Conservation (phyloP, 2,113 vertebrate genomes). For the Larimichthys polyactis region DNA sequence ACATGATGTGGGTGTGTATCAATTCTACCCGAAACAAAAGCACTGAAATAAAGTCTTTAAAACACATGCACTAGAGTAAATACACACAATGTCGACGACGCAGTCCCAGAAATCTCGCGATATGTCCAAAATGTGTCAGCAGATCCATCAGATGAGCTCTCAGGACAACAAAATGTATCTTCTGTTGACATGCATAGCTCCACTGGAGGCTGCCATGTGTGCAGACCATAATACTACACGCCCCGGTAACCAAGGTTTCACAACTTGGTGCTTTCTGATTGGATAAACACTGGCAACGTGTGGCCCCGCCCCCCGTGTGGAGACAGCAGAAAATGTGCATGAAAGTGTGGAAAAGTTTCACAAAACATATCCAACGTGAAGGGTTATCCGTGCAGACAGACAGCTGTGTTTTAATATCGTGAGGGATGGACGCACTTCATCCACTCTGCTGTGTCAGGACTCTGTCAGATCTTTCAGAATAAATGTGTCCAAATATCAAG, state of each 20-base stretch:
- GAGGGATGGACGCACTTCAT: background rate
- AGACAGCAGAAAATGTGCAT: background rate
- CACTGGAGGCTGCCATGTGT: constrained; percentile 55
- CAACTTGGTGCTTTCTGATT: constrained; percentile 54
- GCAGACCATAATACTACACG: constrained; percentile 70
- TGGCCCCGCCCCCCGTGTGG: constrained; percentile 45
- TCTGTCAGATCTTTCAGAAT: background rate
- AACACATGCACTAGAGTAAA: background rate
- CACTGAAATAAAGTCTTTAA: background rate
- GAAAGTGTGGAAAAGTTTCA: too few relatives aligned
- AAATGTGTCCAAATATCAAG: background rate
- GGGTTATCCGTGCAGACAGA: background rate
- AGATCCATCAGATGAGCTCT: background rate
- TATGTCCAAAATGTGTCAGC: background rate
- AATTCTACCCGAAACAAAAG: background rate
- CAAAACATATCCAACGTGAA: background rate
- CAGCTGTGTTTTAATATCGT: background rate
- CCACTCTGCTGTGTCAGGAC: background rate
- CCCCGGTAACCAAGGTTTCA: constrained; percentile 55
- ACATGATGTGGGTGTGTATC: too few relatives aligned
- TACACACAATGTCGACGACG: constrained; percentile 21
- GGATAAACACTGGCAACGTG: constrained; percentile 21
- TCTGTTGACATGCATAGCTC: background rate
- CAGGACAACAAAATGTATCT: background rate
- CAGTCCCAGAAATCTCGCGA: background rate